phyloP scores from a whole-genome alignment of 2,113 vertebrate genomes.

The Lepus europaeus region DNA sequence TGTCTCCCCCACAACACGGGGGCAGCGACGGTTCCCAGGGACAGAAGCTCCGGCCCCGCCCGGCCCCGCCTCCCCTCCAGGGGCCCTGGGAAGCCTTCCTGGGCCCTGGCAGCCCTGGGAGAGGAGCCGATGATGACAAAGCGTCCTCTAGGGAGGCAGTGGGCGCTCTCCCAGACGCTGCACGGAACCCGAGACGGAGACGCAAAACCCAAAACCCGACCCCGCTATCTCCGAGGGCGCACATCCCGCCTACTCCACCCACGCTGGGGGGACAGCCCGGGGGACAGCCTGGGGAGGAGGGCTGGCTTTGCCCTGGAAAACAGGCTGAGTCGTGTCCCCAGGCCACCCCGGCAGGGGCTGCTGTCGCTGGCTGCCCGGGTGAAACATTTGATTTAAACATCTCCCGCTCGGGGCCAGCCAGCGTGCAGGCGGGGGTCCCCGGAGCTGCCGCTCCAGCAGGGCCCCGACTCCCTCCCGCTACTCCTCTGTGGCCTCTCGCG shows the following conservation, averaged over 20 bases:
- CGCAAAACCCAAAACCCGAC: background rate
- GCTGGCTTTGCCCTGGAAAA: slow-evolving; percentile 26
- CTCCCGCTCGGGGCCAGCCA: background rate
- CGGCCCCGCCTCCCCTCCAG: background rate
- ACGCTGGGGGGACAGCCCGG: background rate
- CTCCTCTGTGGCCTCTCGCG: fast-evolving
- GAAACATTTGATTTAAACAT: background rate
- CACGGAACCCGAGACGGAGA: background rate
- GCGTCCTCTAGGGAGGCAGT: background rate
- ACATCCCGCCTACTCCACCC: background rate
- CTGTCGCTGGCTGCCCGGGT: fast-evolving
- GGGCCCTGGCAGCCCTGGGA: background rate
- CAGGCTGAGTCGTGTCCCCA: background rate
- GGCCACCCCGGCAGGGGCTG: slow-evolving; percentile 14
- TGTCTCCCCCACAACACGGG: no score
- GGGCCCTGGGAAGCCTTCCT: background rate
- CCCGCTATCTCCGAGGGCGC: background rate
- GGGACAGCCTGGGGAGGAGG: fast-evolving
- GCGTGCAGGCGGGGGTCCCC: no score
- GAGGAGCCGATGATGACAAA: no score
- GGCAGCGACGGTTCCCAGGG: background rate
- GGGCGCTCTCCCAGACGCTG: background rate
- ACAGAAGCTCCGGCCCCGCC: background rate
- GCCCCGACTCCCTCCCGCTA: fast-evolving
- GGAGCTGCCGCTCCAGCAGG: background rate